phyloP scores from a whole-genome alignment of 2,113 vertebrate species.

The Mormyrus iriodes region DNA sequence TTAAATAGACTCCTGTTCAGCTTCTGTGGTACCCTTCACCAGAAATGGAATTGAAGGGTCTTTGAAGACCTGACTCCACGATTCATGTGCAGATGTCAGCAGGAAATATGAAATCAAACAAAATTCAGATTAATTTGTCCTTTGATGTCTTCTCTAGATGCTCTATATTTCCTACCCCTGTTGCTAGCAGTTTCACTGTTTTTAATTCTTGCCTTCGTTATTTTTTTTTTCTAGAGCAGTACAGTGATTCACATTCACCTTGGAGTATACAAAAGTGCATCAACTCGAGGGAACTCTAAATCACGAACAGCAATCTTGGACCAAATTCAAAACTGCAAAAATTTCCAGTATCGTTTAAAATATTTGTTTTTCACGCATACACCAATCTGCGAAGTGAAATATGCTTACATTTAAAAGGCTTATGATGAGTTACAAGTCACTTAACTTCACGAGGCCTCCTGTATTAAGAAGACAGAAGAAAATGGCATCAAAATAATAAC shows the following conservation, averaged over 20 bases:
- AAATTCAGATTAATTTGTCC: not conserved
- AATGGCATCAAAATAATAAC: not conserved
- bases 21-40: not conserved
- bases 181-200: not conserved
- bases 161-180: not conserved
- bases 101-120: not conserved
- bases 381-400: not conserved
- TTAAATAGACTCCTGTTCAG: slow-evolving; percentile 1
- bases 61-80: not conserved
- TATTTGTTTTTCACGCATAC: not conserved
- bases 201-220: not conserved
- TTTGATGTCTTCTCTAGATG: not conserved
- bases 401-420: not conserved
- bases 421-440: not conserved
- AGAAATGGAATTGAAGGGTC: not conserved
- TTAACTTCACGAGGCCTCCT: not conserved
- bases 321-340: too few species aligned
- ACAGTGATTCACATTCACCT: not conserved
- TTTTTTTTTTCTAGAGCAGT: not conserved
- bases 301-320: not conserved
- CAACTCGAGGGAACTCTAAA: not conserved
- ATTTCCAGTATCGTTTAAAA: not conserved
- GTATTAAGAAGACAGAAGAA: not conserved
- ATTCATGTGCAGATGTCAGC: not conserved
- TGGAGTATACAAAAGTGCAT: not conserved